A percentile compares a stretch with the other conserved stretches of the same genome.
These are phyloP conservation scores for Linepithema humile DNA, from an alignment of 1,140 invertebrate species.

Conservation along the genomic window DNA sequence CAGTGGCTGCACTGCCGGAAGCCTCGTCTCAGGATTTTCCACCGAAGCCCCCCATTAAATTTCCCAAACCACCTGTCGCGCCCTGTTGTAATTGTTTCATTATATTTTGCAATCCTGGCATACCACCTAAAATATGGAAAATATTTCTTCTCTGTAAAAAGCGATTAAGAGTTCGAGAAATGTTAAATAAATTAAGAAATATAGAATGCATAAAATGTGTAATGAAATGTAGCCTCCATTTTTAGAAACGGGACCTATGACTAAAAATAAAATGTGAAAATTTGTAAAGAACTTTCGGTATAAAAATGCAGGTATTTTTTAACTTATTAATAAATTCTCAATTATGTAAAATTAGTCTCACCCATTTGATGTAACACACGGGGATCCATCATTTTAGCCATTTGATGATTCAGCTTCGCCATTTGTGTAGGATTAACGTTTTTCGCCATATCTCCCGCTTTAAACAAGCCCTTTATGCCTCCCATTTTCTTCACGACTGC, in stretches of 20 bases:
- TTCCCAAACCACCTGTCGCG: slow-evolving; percentile 89
- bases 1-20: slow-evolving; percentile 29
- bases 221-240: not conserved
- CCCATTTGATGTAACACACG: slow-evolving; percentile 97
- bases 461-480: slow-evolving; percentile 99
- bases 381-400: slow-evolving; percentile 99
- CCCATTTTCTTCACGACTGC: slow-evolving; percentile 99
- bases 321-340: not conserved
- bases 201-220: not conserved
- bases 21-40: slow-evolving; percentile 81
- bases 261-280: not conserved
- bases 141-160: not conserved
- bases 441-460: slow-evolving; percentile 98
- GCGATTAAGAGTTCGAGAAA: not conserved
- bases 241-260: not conserved
- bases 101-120: slow-evolving; percentile 98
- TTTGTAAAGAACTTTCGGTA: slow-evolving; percentile 1
- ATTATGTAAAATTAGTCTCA: slow-evolving; percentile 75
- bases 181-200: not conserved
- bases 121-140: slow-evolving; percentile 90
- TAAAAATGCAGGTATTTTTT: not conserved
- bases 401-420: slow-evolving; percentile 99
- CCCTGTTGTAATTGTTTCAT: slow-evolving; percentile 99
- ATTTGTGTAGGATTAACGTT: slow-evolving; percentile 99
- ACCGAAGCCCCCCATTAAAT: slow-evolving; percentile 91